Conservation (phyloP, 2,888 invertebrate genomes). For the Entomobrya multifasciata region DNA sequence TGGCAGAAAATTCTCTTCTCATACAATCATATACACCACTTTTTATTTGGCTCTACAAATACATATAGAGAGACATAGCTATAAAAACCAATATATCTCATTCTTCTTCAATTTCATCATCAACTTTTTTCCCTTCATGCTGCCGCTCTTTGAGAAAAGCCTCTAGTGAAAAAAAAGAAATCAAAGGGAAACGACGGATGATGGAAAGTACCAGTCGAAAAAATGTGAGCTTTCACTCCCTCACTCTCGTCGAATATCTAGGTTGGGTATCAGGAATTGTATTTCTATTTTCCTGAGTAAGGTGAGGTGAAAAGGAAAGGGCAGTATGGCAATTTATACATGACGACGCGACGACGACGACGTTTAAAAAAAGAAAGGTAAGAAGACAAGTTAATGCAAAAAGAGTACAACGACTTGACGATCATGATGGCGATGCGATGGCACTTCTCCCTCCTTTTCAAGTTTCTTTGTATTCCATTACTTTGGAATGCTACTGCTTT, state of each 20-base stretch:
- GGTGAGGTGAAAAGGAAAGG: neutral
- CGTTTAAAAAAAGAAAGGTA: neutral
- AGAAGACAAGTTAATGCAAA: neutral
- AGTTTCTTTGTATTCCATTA: conserved; percentile 17
- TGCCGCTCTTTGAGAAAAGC: neutral
- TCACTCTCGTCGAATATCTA: too few relatives aligned
- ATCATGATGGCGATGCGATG: conserved; percentile 20
- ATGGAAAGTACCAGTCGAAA: neutral
- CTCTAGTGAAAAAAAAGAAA: neutral
- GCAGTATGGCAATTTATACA: neutral
- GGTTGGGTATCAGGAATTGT: too few relatives aligned
- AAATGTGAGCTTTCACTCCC: neutral
- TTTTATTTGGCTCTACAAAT: too few relatives aligned
- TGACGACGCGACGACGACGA: neutral
- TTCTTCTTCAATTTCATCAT: conserved; percentile 6
- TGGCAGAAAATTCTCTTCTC: neutral
- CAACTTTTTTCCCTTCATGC: neutral
- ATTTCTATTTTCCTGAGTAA: neutral
- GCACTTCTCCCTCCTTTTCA: neutral
- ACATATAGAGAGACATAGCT: too few relatives aligned
- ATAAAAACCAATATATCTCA: too few relatives aligned
- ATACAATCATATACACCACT: too few relatives aligned
- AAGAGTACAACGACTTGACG: conserved; percentile 20
- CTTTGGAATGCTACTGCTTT: neutral
- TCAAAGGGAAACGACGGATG: conserved; percentile 4